Conservation (phyloP, 2,113 vertebrate genomes). For the Rissa tridactyla region DNA sequence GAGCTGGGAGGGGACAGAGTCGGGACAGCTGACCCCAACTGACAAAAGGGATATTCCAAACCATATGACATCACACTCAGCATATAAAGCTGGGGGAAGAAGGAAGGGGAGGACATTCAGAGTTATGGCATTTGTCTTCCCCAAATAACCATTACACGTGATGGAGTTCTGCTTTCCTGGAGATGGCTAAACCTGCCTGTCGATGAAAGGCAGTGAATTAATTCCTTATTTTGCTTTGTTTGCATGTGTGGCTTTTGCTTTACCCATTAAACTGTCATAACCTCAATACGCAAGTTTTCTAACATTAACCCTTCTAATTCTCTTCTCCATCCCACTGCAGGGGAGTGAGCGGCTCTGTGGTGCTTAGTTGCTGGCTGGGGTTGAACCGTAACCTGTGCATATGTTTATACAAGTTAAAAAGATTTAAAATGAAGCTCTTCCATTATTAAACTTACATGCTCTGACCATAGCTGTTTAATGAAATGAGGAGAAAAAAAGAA, state of each 20-base stretch:
- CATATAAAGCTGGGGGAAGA: neutral
- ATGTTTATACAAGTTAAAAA: neutral
- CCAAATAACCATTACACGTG: neutral
- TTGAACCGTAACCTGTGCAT: neutral
- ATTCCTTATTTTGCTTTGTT: neutral
- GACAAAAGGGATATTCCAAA: neutral
- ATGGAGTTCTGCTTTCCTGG: neutral
- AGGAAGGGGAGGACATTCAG: neutral
- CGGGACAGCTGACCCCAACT: neutral
- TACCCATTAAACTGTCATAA: neutral
- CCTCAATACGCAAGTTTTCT: neutral
- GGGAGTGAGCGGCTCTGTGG: neutral
- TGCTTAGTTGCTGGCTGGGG: neutral
- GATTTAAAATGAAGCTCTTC: neutral
- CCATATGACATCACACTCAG: neutral
- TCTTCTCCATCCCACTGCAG: neutral
- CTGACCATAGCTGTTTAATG: neutral
- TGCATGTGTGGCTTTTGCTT: neutral
- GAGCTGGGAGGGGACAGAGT: neutral
- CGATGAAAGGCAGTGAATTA: neutral
- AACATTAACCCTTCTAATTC: neutral
- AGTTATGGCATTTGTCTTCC: neutral
- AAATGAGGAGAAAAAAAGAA: neutral
- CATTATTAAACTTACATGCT: neutral
- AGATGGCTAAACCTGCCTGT: neutral